Evolutionary conservation across 2,113 vertebrate genomes (phyloP).

Genomic region (Crotalus horridus): DNA sequence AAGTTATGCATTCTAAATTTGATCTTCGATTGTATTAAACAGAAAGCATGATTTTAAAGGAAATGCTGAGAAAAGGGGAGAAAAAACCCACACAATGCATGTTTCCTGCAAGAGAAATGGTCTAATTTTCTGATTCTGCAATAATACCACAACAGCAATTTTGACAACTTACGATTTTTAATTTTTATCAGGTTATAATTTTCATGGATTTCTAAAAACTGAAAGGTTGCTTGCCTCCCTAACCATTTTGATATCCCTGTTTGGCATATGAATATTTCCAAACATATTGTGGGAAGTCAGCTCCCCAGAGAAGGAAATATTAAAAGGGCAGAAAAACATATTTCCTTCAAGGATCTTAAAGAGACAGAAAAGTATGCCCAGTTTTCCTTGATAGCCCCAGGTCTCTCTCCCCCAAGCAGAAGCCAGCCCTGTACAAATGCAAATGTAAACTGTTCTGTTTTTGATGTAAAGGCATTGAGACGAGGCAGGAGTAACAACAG

Average conservation of each 20-base stretch:
- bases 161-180: background rate
- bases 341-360: too few species aligned
- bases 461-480: too few species aligned
- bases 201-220: background rate
- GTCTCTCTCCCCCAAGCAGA: too few species aligned
- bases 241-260: background rate
- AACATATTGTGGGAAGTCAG: background rate
- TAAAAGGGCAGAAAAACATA: too few species aligned
- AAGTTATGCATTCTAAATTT: background rate
- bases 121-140: background rate
- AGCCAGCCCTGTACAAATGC: too few species aligned
- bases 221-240: background rate
- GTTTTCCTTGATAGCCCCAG: too few species aligned
- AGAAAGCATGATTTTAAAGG: background rate
- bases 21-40: background rate
- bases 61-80: background rate
- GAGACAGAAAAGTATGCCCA: too few species aligned
- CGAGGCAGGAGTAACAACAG: too few species aligned
- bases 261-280: background rate
- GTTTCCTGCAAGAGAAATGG: background rate
- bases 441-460: too few species aligned
- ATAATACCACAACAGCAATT: background rate
- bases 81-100: background rate
- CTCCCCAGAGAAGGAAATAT: too few species aligned
- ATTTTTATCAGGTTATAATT: background rate